A percentile compares a stretch with the other conserved stretches of the same genome.
Conservation (phyloP, 2,797 vertebrate genomes). For the Leuciscus waleckii region DNA sequence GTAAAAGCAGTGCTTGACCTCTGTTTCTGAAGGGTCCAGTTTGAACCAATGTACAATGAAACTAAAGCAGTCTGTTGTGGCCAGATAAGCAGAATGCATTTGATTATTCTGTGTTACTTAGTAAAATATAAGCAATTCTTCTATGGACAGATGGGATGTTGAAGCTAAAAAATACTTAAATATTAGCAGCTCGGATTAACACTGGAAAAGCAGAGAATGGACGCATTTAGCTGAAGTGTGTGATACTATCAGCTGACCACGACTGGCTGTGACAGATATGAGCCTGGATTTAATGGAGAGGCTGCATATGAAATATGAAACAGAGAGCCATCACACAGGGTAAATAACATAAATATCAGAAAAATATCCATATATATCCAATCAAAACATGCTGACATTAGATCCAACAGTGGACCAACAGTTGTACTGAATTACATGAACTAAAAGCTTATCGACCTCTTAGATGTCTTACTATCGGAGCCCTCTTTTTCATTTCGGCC, state of each 20-base stretch:
- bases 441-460: slow-evolving; percentile 47
- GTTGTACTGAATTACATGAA: slow-evolving; percentile 42
- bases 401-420: slow-evolving; percentile 25
- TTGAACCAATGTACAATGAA: neutral
- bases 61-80: slow-evolving; percentile 20
- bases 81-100: slow-evolving; percentile 25
- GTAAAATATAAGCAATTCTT: slow-evolving; percentile 35
- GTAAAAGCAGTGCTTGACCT: neutral
- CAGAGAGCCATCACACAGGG: neutral
- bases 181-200: slow-evolving; percentile 36
- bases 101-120: slow-evolving; percentile 14
- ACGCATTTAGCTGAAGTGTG: slow-evolving; percentile 21
- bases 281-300: slow-evolving; percentile 3
- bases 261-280: slow-evolving; percentile 12
- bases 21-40: neutral
- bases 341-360: slow-evolving; percentile 15
- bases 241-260: slow-evolving; percentile 24
- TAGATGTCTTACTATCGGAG: slow-evolving; percentile 37
- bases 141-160: slow-evolving; percentile 15
- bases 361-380: slow-evolving; percentile 7
- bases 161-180: slow-evolving; percentile 32
- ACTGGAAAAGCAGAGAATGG: neutral
- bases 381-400: slow-evolving; percentile 41
- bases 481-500: slow-evolving; percentile 36
- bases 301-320: slow-evolving; percentile 16